These are phyloP conservation scores for Drosophila equinoxialis DNA, from an alignment of 1,140 invertebrate genomes.

Conservation along the genomic window DNA sequence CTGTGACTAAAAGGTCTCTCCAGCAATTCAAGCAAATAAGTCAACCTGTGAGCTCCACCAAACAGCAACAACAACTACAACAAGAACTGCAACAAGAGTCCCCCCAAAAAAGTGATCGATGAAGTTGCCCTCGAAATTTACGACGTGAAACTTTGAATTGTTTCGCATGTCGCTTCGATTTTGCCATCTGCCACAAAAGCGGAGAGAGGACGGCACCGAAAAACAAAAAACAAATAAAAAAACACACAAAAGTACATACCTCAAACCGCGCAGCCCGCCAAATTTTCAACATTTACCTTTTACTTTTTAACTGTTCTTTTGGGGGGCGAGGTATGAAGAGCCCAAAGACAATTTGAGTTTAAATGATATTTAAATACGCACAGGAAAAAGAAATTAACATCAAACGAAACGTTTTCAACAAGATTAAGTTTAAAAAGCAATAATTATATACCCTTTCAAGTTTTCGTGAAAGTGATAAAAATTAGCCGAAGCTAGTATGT, in stretches of 20 bases:
- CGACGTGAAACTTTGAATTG: constrained; percentile 82
- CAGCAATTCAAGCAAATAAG: constrained; percentile 70
- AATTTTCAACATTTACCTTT: constrained; percentile 2
- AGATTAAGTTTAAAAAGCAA: too few species aligned
- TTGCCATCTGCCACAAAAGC: constrained; percentile 60
- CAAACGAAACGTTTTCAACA: too few species aligned
- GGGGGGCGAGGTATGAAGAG: too few species aligned
- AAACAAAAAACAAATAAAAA: background rate
- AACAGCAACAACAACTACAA: constrained; percentile 26
- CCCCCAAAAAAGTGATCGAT: constrained; percentile 76
- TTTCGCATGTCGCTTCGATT: constrained; percentile 81
- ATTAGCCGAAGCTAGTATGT: too few species aligned
- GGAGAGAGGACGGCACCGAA: constrained; percentile 1
- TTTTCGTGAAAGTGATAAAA: too few species aligned
- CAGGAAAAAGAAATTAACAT: too few species aligned
- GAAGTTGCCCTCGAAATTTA: constrained; percentile 80
- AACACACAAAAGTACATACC: background rate
- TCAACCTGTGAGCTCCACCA: constrained; percentile 62
- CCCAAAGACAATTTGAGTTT: too few species aligned
- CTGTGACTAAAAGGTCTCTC: constrained; percentile 19
- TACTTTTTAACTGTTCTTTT: constrained; percentile 1
- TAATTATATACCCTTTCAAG: too few species aligned
- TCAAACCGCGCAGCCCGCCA: background rate
- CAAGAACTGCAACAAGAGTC: constrained; percentile 38
- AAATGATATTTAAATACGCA: too few species aligned